Evolutionary conservation across 2,113 vertebrate genomes (phyloP).

Genomic region (Urocitellus parryii): DNA sequence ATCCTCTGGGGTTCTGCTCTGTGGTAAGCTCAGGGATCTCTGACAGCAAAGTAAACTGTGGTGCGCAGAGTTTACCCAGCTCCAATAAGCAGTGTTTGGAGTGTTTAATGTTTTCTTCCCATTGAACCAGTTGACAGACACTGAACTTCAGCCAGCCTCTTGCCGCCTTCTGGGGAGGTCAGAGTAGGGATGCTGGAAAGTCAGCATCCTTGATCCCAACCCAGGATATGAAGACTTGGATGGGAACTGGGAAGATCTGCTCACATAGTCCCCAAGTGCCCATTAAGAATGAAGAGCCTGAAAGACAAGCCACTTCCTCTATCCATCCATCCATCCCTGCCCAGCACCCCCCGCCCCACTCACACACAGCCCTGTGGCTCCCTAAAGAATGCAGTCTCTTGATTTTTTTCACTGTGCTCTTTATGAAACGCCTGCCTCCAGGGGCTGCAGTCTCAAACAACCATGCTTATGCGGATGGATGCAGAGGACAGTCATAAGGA

Average conservation of each 20-base stretch:
- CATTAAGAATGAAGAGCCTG: neutral
- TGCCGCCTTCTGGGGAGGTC: neutral
- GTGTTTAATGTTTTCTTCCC: slow-evolving; percentile 82
- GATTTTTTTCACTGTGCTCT: neutral
- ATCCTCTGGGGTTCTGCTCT: slow-evolving; percentile 66
- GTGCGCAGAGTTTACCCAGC: slow-evolving; percentile 80
- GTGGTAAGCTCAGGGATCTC: slow-evolving; percentile 64
- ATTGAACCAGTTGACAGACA: slow-evolving; percentile 65
- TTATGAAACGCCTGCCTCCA: neutral
- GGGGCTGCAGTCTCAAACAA: neutral
- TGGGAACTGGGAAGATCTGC: neutral
- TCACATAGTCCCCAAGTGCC: neutral
- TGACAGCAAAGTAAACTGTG: slow-evolving; percentile 85
- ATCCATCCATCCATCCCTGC: neutral
- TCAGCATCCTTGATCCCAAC: neutral
- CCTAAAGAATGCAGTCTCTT: rapidly evolving
- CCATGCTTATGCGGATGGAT: neutral
- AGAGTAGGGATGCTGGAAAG: neutral
- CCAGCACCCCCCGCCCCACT: neutral
- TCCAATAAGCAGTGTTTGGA: slow-evolving; percentile 70
- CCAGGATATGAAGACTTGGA: neutral
- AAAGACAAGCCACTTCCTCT: neutral
- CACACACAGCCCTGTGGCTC: too few relatives aligned
- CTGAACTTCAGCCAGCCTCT: slow-evolving; percentile 42
- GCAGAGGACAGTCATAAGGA: neutral